Evolutionary conservation across 2,888 invertebrate species (phyloP).

Genomic region (Aplocera efformata): DNA sequence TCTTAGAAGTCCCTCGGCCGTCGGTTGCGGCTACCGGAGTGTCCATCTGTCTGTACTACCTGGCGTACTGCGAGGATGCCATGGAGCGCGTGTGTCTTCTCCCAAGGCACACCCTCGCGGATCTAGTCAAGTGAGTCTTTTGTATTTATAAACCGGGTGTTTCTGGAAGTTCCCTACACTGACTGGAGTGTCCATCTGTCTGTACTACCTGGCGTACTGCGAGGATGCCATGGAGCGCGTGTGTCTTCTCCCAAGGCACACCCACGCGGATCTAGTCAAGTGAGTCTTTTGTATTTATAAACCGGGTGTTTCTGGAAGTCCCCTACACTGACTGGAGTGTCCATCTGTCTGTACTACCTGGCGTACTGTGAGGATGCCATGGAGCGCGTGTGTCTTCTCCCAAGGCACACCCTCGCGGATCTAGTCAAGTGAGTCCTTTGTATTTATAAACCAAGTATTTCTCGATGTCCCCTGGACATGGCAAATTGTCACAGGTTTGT

Average conservation of each 20-base stretch:
- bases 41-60: slow-evolving; percentile 96
- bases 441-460: no score
- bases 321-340: slow-evolving; percentile 98
- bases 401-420: slow-evolving; percentile 87
- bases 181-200: slow-evolving; percentile 97
- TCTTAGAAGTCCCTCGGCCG: slow-evolving; percentile 94
- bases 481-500: no score
- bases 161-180: no score
- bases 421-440: slow-evolving; percentile 87
- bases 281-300: no score
- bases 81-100: slow-evolving; percentile 97
- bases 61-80: slow-evolving; percentile 98
- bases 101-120: slow-evolving; percentile 87
- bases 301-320: no score
- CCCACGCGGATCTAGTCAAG: slow-evolving; percentile 88
- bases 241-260: slow-evolving; percentile 89
- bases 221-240: slow-evolving; percentile 99
- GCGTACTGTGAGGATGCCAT: slow-evolving; percentile 99
- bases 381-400: slow-evolving; percentile 95
- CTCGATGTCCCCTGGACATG: no score
- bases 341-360: slow-evolving; percentile 97
- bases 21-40: slow-evolving; percentile 98
- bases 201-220: slow-evolving; percentile 98
- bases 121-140: slow-evolving; percentile 87
- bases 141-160: no score